Evolutionary conservation across 2,797 vertebrate genomes (phyloP).

Genomic region (Pseudomugil tenellus): DNA sequence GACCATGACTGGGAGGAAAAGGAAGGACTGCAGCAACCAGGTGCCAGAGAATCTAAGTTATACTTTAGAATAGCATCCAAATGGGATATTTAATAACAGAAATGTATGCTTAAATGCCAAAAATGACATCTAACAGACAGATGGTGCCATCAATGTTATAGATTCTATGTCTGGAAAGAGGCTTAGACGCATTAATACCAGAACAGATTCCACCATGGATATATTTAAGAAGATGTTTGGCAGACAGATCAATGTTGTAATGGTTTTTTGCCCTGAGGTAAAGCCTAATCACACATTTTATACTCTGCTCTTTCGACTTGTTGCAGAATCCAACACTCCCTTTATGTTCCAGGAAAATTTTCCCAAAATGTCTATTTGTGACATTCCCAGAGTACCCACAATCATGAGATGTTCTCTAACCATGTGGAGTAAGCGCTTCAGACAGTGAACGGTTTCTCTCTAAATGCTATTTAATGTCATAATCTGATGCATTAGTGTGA

Average conservation of each 20-base stretch:
- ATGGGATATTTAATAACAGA: background rate
- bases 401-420: background rate
- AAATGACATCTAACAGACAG: conserved; percentile 11
- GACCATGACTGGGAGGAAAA: background rate
- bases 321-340: conserved; percentile 9
- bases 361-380: background rate
- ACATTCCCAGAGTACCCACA: background rate
- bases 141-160: background rate
- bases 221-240: conserved; percentile 12
- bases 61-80: background rate
- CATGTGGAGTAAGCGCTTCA: background rate
- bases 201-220: conserved; percentile 8
- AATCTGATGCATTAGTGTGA: background rate
- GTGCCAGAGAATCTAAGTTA: background rate
- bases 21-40: background rate
- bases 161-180: conserved; percentile 5
- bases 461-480: background rate
- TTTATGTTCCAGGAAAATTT: background rate
- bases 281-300: conserved; percentile 36
- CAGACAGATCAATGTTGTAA: conserved; percentile 20
- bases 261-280: background rate
- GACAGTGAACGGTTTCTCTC: background rate
- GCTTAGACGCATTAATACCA: background rate
- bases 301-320: conserved; percentile 25
- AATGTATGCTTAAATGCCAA: background rate